Evolutionary conservation across 2,888 invertebrate species (phyloP), one percentile per base, ranked within the genome.

Genomic region (Conomelus anceps): DNA sequence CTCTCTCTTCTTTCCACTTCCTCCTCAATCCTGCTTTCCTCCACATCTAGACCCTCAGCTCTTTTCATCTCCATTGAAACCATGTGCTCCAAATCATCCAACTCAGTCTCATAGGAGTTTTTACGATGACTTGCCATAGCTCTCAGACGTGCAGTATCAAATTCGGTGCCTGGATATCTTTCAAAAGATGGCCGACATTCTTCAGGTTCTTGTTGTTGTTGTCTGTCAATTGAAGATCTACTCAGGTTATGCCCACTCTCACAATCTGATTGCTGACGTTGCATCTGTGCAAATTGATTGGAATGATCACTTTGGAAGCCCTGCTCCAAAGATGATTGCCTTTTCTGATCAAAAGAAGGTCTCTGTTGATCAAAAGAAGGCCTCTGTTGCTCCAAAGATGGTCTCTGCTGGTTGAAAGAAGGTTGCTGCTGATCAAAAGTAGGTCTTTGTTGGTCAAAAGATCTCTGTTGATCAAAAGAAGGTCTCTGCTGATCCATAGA

Each of bases 1-100:
- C 92, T 92, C 23, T 94, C 95, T 89, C 94, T 89, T 94, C 94
- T 88, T 90, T 86, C 90, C 63, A n/a, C 63, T n/a, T n/a, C n/a
- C 63, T 63, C 63, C n/a, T n/a, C 63, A 22, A 17, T 88, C 86
- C 24, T 20, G 4, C 85, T 88, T n/a, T 86, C 85, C 22, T 87
- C 87, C 17, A 3, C 17, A 11, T 22, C 29, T 17, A 26, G 24
- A 22, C 87, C 87, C 11, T 22, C 63, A 13, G 63, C 20, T 3
- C 63, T 20, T 63, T 63, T 63, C 63, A 63, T 63, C 63, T 22
- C 86, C 22, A 86, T 24, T 86, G 86, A 6, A 0, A 23, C 23
- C 29, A 24, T 86, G 1, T 20, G 23, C 24, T 24, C 63, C 63
- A 63, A 23, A 11, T 86, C 86, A 23, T 86, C 86, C 4, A 24